Conservation (phyloP, 2,113 vertebrate species). For the Alethe diademata region DNA sequence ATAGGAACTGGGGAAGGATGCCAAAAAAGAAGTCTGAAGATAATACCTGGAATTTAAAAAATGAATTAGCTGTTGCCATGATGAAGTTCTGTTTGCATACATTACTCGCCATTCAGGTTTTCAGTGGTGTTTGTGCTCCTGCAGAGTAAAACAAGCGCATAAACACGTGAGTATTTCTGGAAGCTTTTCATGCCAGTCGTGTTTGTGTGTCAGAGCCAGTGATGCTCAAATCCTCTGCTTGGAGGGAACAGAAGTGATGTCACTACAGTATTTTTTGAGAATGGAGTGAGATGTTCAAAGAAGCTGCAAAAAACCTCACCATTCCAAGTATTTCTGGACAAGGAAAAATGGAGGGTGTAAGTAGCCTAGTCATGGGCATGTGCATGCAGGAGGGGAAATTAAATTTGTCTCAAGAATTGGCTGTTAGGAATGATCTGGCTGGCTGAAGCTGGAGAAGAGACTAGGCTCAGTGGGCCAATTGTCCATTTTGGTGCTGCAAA, state of each 20-base stretch:
- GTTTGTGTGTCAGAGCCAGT: accelerated
- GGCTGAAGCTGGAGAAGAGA: not conserved
- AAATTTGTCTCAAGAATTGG: not conserved
- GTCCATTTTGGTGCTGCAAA: not conserved
- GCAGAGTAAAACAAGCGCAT: not conserved
- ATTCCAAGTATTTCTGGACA: not conserved
- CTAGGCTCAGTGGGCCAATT: not conserved
- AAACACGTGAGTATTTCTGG: not conserved
- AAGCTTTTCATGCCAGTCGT: not conserved
- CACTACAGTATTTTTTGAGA: accelerated
- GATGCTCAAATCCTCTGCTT: accelerated
- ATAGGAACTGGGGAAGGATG: not conserved
- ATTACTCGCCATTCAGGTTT: not conserved
- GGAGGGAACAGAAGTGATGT: not conserved
- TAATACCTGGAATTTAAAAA: conserved; percentile 27
- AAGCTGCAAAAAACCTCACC: not conserved
- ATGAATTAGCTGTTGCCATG: not conserved
- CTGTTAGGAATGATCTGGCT: not conserved
- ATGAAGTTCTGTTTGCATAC: not conserved
- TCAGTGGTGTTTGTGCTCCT: not conserved
- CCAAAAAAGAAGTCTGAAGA: conserved; percentile 4
- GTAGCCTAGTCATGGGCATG: not conserved
- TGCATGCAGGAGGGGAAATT: not conserved
- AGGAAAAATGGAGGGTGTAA: not conserved
- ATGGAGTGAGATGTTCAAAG: not conserved